Conservation (phyloP, 1,140 invertebrate species). For the Manduca sexta region DNA sequence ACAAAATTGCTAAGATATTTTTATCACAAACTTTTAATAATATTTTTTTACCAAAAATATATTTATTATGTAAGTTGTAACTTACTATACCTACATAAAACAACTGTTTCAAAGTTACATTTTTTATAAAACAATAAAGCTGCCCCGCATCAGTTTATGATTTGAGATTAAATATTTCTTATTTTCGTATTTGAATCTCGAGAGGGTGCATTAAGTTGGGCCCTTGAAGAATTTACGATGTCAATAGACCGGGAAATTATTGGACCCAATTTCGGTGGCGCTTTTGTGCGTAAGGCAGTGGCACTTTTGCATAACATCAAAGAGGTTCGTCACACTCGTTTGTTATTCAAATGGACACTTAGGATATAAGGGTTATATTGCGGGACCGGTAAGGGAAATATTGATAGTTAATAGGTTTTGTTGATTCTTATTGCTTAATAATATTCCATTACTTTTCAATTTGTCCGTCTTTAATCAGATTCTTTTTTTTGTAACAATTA, state of each 20-base stretch:
- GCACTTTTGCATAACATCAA: conserved; percentile 5
- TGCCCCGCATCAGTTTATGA: too few species aligned
- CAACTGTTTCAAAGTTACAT: too few species aligned
- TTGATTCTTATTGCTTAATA: background rate
- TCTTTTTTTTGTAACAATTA: too few species aligned
- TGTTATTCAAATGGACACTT: conserved; percentile 18
- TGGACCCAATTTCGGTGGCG: conserved; percentile 6
- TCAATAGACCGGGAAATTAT: conserved; percentile 4
- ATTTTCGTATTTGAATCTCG: background rate
- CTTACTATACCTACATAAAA: too few species aligned
- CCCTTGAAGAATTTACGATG: background rate
- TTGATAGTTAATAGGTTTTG: background rate
- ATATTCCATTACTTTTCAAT: background rate
- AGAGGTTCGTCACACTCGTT: conserved; percentile 13
- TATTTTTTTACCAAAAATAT: too few species aligned
- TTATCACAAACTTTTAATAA: too few species aligned
- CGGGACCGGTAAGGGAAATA: background rate
- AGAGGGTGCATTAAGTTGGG: background rate
- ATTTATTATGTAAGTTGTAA: too few species aligned
- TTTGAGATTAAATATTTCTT: background rate
- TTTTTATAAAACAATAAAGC: too few species aligned
- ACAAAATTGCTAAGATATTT: too few species aligned
- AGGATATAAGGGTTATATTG: conserved; percentile 5
- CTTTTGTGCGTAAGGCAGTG: background rate
- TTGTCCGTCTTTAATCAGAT: too few species aligned